phyloP scores from a whole-genome alignment of 1,140 invertebrate species.

The Acromyrmex echinatior region DNA sequence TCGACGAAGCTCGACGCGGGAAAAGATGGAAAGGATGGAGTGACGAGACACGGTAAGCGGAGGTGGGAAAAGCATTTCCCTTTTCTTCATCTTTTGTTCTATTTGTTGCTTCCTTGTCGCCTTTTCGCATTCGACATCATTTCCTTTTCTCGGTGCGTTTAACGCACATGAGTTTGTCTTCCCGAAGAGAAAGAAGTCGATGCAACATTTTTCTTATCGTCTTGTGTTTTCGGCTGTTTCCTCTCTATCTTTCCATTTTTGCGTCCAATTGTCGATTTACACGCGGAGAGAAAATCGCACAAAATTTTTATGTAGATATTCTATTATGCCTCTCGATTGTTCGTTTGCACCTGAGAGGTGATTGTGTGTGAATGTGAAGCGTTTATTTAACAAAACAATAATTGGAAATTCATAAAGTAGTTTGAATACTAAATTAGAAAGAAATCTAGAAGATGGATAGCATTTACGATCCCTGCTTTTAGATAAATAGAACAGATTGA shows the following conservation, averaged over 20 bases:
- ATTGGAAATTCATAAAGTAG: neutral
- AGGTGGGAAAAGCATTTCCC: conserved; percentile 44
- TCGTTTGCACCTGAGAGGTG: neutral
- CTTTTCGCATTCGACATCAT: conserved; percentile 54
- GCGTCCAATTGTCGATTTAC: conserved; percentile 4
- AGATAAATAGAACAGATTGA: neutral
- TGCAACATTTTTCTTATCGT: neutral
- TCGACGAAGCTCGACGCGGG: conserved; percentile 17
- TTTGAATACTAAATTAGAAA: neutral
- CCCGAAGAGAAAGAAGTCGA: neutral
- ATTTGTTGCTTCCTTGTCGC: conserved; percentile 32
- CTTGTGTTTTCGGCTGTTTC: neutral
- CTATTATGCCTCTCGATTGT: neutral
- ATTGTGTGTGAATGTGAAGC: neutral
- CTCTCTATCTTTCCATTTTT: neutral
- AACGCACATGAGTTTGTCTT: conserved; percentile 38
- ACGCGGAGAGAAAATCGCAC: neutral
- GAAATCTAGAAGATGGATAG: neutral
- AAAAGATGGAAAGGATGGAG: conserved; percentile 44
- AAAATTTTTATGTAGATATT: conserved; percentile 25
- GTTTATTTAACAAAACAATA: neutral
- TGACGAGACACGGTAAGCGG: neutral
- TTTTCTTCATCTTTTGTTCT: conserved; percentile 2
- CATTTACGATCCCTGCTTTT: neutral
- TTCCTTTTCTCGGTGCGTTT: conserved; percentile 38